Conservation (phyloP, 2,797 vertebrate genomes). For the Ptychadena robeensis region DNA sequence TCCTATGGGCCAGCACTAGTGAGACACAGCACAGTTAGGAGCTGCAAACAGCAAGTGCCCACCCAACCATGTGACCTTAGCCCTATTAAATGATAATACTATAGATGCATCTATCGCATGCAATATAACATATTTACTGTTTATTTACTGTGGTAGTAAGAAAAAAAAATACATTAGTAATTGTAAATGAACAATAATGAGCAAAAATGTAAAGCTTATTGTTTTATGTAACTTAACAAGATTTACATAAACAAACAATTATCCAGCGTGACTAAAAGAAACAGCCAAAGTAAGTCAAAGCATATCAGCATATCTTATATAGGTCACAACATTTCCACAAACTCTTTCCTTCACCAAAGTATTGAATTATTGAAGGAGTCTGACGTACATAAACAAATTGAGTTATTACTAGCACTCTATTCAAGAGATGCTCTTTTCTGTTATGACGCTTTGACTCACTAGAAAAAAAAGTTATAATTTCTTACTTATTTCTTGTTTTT, state of each 20-base stretch:
- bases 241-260: slow-evolving; percentile 45
- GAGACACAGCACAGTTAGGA: too few species aligned
- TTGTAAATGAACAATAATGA: slow-evolving; percentile 16
- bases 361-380: slow-evolving; percentile 36
- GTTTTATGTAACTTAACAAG: slow-evolving; percentile 4
- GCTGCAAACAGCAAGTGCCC: too few species aligned
- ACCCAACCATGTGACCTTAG: too few species aligned
- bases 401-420: not conserved
- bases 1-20: too few species aligned
- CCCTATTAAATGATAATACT: not conserved
- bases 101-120: not conserved
- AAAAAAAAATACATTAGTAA: slow-evolving; percentile 1
- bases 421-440: not conserved
- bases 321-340: slow-evolving; percentile 34
- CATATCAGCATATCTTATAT: slow-evolving; percentile 6
- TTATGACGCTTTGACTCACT: not conserved
- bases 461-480: not conserved
- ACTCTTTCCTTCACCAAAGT: slow-evolving; percentile 22
- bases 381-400: slow-evolving; percentile 36
- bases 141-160: not conserved
- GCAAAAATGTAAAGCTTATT: slow-evolving; percentile 21
- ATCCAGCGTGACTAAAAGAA: slow-evolving; percentile 19
- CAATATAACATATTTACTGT: not conserved
- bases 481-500: not conserved
- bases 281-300: slow-evolving; percentile 5